Base-by-base conservation (phyloP, 2,797 vertebrate species). In the Eulemur rubriventer region DNA sequence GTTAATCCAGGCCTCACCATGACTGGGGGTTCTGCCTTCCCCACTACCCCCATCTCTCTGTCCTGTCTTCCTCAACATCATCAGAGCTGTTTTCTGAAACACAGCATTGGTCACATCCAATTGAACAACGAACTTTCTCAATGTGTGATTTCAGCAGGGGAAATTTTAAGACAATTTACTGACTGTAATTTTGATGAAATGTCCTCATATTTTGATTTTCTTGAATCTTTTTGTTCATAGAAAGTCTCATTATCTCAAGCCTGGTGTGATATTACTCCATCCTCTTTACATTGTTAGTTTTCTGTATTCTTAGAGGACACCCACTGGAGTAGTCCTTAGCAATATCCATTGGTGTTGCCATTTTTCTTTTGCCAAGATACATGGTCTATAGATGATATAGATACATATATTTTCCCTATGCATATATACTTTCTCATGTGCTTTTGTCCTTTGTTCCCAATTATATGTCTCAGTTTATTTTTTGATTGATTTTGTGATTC, bases 401-500 rank as follows among this genome's bases (percentile, higher is more conserved):
- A 59, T 59, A 7, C 1, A 24, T 59, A 14, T 38, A 38, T 82
- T 96, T 90, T 35, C 13, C 2, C 55, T 16, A 7, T 33, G 2
- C n/a, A 46, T n/a, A 48, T 35, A 35, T 22, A 22, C 33, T 65
- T 76, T 46, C 8, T 59, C 33, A 6, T 6, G 12, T 28, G 33
- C 33, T 81, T 65, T 18, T 81, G 46, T 81, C 67, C 55, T 65
- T 76, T 91, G 24, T 61, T 59, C 35, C 67, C 52, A 89, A 10
- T 80, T 50, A 83, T 46, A 28, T 52, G 43, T 50, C 61, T 75
- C 73, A 11, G 26, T 75, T 89, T 89, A 33, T n/a, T 89, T 92
- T 92, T 76, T 82, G 30, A 93, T 65, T 63, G 35, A 85, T 96
- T 96, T 35, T 94, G 59, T 95, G 46, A 85, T 96, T 96, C 43